Evolutionary conservation across 2,113 vertebrate species (phyloP), one percentile per base, ranked within the genome.

Genomic region (Melanostigma gelatinosum): DNA sequence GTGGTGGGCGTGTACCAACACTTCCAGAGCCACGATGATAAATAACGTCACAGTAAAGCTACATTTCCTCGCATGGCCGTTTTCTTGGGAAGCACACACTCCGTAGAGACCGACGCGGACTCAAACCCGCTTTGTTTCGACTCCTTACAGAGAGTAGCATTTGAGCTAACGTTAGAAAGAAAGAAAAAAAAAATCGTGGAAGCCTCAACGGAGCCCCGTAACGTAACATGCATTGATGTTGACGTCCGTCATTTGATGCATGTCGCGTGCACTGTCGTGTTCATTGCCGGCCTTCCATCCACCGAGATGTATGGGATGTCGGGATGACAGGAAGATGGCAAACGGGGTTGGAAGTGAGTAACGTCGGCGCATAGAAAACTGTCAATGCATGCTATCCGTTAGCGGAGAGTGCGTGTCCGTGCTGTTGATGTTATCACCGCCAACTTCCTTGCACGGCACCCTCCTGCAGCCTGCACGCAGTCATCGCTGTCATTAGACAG

Each of bases 301-400:
- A n/a, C 69, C 71, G 71, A 60, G 80, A 89, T 88, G 91, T 70
- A 38, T 64, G 77, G 77, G 79, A 89, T 89, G 88, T 88, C 92
- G 91, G 88, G 89, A 90, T 94, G 92, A 93, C 91, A 92, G 91
- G 91, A 94, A 90, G 89, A 95, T 95, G 95, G 94, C 94, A 88
- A 94, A 91, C 94, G 95, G 93, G 77, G 87, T 93, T 91, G 94
- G 93, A 91, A 95, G 94, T 95, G 91, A 95, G 95, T 95, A 92
- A 67, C 74, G 58, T 34, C 32, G 40, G 22, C 20, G 44, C 62
- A 61, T 55, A 79, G 81, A 68, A 57, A 11, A 52, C 85, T 83
- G 74, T 68, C 77, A 72, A 40, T 73, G 15, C 75, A 79, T 88
- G 82, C 87, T 90, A 89, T 75, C 72, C 6, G 85, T 78, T 93